These are phyloP conservation scores for Nymphicus hollandicus DNA, from an alignment of 2,113 vertebrate genomes.

Conservation along the genomic window DNA sequence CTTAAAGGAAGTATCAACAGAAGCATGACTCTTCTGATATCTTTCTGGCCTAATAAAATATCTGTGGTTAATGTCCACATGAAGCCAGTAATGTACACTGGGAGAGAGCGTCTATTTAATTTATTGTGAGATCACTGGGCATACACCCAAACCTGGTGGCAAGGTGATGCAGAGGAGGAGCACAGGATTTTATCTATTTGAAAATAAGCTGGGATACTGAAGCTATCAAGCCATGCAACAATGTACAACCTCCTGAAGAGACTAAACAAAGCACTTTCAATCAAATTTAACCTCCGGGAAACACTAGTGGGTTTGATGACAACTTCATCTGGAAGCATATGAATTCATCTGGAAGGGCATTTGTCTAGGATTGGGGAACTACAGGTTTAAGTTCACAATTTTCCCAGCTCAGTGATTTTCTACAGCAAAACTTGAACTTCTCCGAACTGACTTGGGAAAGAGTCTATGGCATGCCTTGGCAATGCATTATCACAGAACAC, in stretches of 20 bases:
- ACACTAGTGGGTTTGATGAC: background rate
- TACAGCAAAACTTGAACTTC: background rate
- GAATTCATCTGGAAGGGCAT: background rate
- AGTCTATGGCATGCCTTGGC: background rate
- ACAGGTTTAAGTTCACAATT: background rate
- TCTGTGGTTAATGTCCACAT: background rate
- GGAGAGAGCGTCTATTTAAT: background rate
- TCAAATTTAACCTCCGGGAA: background rate
- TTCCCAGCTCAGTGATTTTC: background rate
- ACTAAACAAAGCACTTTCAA: background rate
- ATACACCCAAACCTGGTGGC: background rate
- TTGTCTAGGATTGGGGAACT: background rate
- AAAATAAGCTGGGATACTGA: background rate
- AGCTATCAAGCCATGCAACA: background rate
- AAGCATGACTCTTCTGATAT: background rate
- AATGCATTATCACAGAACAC: background rate
- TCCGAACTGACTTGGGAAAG: background rate
- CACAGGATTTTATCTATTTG: background rate
- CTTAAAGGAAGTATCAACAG: background rate
- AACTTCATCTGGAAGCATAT: background rate
- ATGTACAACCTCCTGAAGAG: background rate
- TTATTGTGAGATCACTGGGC: background rate
- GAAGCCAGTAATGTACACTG: background rate
- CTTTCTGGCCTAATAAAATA: background rate
- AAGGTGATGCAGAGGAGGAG: background rate